Base-by-base conservation (phyloP, 2,113 vertebrate genomes). In the Hippocampus zosterae region DNA sequence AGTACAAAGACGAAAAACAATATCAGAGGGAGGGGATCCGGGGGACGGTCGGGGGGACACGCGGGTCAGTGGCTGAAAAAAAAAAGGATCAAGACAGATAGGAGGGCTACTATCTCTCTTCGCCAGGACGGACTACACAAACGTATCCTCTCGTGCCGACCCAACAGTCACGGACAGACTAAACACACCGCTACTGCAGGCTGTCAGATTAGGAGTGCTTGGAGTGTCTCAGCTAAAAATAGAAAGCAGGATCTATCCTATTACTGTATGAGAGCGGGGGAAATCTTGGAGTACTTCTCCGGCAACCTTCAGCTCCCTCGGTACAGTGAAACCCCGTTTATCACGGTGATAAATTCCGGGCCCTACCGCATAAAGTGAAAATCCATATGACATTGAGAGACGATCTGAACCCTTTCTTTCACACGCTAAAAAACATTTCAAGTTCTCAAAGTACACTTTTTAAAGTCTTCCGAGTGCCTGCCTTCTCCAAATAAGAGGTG, bases 51-150 rank as follows among this genome's bases (percentile, higher is more conserved):
- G 41, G 42, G 42, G 83, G 68, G 10, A 23, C 3, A 80, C 62
- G 61, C 66, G 48, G 76, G 83, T 81, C 83, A 79, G 71, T 86
- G 88, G 85, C 87, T 89, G 87, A 87, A 78, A 89, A 88, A 90
- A 89, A 90, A 86, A 81, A 78, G 78, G 75, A 79, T 81, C 73
- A 81, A 85, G 77, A 83, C 76, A 88, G 75, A 89, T 81, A 80
- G 61, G 71, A 84, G 70, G 66, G 67, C 75, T 53, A 73, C 67
- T 79, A 89, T 86, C 77, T 79, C 84, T 83, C 77, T 60, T 72
- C 80, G 81, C 83, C 87, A 83, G 78, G 73, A 81, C 63, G 66
- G 75, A 84, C 79, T 72, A 80, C 80, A 82, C 77, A 82, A 75
- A 82, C 29, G 72, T 72, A 67, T 68, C 61, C 59, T 74, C 78